Conservation (phyloP, 2,113 vertebrate species). For the Pycnonotus jocosus region DNA sequence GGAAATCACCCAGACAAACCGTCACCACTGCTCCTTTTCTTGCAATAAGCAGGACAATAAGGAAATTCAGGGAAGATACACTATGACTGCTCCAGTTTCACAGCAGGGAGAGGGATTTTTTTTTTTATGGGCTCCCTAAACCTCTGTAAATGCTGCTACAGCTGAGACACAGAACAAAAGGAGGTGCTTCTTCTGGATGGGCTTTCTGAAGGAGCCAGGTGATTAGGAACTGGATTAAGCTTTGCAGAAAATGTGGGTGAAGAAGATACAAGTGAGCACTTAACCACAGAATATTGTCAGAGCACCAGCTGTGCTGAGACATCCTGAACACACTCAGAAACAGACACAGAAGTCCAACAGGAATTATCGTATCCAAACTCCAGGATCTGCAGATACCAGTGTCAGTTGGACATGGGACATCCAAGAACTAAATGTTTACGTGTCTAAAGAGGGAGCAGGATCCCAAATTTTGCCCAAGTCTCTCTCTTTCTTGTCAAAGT, state of each 20-base stretch:
- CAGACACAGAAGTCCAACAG: background rate
- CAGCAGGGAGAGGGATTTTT: background rate
- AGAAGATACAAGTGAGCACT: rapidly evolving
- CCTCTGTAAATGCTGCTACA: background rate
- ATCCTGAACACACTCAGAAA: background rate
- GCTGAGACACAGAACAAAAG: background rate
- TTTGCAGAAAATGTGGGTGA: background rate
- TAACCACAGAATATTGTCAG: background rate
- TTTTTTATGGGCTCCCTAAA: background rate
- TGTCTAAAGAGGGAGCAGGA: background rate
- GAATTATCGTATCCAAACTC: background rate
- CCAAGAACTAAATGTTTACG: background rate
- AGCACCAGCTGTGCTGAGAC: background rate
- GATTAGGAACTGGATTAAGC: background rate
- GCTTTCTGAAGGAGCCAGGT: background rate
- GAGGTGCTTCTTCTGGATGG: background rate
- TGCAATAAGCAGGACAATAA: background rate
- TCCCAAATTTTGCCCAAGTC: background rate
- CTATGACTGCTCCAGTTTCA: background rate
- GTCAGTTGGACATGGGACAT: background rate
- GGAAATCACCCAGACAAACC: background rate
- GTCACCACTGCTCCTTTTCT: background rate
- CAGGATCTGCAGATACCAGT: background rate
- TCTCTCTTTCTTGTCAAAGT: background rate
- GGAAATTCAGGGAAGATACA: background rate